phyloP scores from a whole-genome alignment of 2,113 vertebrate genomes.

The Apus apus region DNA sequence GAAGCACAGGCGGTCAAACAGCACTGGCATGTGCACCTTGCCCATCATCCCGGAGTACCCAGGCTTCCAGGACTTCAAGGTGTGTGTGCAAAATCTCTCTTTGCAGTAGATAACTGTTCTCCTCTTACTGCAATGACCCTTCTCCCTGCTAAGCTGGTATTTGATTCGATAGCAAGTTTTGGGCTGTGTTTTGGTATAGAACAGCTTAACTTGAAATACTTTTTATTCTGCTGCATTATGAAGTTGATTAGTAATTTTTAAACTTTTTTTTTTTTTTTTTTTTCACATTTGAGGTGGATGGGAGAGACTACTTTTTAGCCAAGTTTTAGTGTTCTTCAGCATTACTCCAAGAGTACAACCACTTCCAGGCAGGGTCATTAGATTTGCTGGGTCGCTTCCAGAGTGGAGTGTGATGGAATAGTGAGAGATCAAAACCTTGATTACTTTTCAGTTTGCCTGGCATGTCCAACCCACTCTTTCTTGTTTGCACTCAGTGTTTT shows the following conservation, averaged over 20 bases:
- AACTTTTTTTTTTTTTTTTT: not conserved
- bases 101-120: not conserved
- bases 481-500: not conserved
- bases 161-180: not conserved
- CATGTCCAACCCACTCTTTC: not conserved
- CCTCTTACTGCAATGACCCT: not conserved
- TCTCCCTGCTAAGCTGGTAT: not conserved
- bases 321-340: not conserved
- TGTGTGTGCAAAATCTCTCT: constrained; percentile 15
- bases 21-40: constrained; percentile 1
- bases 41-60: constrained; percentile 73
- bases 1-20: not conserved
- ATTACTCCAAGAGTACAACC: not conserved
- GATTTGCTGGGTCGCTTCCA: constrained; percentile 24
- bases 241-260: not conserved
- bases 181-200: not conserved
- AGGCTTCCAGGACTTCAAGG: constrained; percentile 72
- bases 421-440: constrained; percentile 12
- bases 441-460: constrained; percentile 14
- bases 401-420: constrained; percentile 18
- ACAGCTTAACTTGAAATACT: not conserved
- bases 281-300: not conserved
- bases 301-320: not conserved
- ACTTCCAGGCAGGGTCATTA: not conserved
- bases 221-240: not conserved